phyloP scores from a whole-genome alignment of 2,797 vertebrate species.

The Channa striata region DNA sequence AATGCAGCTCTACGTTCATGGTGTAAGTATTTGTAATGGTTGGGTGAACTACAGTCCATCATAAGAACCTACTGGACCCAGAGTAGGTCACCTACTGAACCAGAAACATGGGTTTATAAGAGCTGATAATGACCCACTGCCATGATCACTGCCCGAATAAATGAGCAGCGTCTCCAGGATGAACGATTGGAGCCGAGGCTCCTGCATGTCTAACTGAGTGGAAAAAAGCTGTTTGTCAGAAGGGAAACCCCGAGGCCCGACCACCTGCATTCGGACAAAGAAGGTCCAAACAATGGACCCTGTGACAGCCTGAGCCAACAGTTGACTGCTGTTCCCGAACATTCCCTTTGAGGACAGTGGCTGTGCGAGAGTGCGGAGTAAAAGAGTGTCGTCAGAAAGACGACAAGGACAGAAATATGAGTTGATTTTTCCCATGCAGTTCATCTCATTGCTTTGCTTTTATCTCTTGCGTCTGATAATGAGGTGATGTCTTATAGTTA shows the following conservation, averaged over 20 bases:
- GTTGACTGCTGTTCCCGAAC: neutral
- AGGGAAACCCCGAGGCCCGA: neutral
- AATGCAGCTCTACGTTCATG: too few species aligned
- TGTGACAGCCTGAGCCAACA: neutral
- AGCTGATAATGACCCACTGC: too few species aligned
- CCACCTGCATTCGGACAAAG: neutral
- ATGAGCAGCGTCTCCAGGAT: too few species aligned
- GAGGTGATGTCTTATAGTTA: too few species aligned
- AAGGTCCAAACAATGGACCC: neutral
- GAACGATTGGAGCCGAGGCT: neutral
- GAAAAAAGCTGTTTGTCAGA: neutral
- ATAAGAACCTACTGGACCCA: too few species aligned
- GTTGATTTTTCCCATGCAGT: neutral
- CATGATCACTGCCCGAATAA: too few species aligned
- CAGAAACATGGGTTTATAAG: too few species aligned
- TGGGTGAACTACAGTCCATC: too few species aligned
- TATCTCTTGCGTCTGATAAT: too few species aligned
- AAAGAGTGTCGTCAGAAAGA: neutral
- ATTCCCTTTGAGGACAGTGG: neutral
- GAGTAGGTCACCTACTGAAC: too few species aligned
- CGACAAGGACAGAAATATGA: neutral
- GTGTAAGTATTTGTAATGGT: too few species aligned
- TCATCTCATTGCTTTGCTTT: neutral
- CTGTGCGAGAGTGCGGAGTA: too few species aligned
- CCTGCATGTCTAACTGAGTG: neutral